Conservation (phyloP, 2,888 invertebrate species). For the Stenoptilia bipunctidactyla region DNA sequence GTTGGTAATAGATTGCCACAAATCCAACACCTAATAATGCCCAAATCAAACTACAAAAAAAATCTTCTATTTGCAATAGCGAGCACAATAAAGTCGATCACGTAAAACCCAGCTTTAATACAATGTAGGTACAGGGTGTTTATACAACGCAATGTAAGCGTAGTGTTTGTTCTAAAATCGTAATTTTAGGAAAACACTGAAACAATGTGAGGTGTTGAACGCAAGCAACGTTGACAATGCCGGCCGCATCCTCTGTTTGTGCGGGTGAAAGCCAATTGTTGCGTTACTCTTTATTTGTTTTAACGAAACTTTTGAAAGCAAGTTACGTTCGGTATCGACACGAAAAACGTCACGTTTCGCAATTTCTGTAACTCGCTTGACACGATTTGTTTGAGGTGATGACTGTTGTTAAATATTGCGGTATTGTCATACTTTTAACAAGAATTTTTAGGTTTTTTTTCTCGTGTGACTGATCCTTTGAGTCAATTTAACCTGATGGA, state of each 20-base stretch:
- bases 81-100: neutral
- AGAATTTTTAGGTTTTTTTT: no score
- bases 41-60: no score
- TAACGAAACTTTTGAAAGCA: constrained; percentile 45
- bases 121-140: constrained; percentile 8
- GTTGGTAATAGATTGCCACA: no score
- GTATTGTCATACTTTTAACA: no score
- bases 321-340: constrained; percentile 25
- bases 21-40: no score
- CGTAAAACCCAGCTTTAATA: constrained; percentile 3
- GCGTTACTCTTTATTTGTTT: constrained; percentile 42
- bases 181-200: constrained; percentile 26
- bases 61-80: no score
- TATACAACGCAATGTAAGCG: constrained; percentile 11
- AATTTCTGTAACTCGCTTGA: neutral
- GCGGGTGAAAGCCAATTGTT: constrained; percentile 53
- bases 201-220: constrained; percentile 27
- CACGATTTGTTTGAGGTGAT: neutral
- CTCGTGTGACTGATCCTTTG: no score
- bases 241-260: constrained; percentile 58
- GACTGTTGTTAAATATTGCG: neutral
- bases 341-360: constrained; percentile 6
- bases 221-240: constrained; percentile 40
- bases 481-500: no score
- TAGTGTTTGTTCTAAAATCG: constrained; percentile 19